Percentiles rank a stretch among this genome's conserved stretches.
Evolutionary conservation across 2,888 invertebrate genomes (phyloP).

Genomic region (Synanthedon myopaeformis): DNA sequence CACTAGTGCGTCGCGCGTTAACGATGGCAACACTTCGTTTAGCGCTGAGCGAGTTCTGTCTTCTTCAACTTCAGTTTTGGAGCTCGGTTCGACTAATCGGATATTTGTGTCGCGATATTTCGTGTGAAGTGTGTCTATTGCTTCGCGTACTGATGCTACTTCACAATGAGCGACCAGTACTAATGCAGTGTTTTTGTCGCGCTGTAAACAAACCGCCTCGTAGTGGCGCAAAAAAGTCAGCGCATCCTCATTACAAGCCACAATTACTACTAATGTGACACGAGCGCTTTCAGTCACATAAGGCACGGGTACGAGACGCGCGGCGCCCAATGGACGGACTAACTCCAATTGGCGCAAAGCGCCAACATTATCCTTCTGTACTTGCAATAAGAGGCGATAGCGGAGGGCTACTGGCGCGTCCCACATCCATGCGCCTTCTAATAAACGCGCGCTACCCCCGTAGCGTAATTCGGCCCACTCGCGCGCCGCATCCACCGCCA

Average conservation of each 20-base stretch:
- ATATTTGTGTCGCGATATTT: constrained; percentile 11
- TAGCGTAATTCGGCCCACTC: not conserved
- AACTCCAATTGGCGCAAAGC: constrained; percentile 76
- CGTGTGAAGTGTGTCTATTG: constrained; percentile 8
- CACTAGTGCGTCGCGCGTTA: constrained; percentile 76
- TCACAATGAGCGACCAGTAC: constrained; percentile 67
- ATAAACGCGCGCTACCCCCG: constrained; percentile 10
- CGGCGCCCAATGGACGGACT: constrained; percentile 85
- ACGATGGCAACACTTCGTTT: constrained; percentile 77
- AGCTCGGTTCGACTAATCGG: constrained; percentile 5
- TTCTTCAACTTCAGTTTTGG: constrained; percentile 75
- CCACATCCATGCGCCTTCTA: constrained; percentile 49
- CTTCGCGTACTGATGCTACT: constrained; percentile 9
- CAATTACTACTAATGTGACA: constrained; percentile 80
- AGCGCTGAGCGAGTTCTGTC: constrained; percentile 75
- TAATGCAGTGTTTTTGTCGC: constrained; percentile 83
- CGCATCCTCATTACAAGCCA: constrained; percentile 67
- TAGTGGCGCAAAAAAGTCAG: constrained; percentile 79
- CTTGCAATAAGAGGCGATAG: constrained; percentile 32
- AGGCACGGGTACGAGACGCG: constrained; percentile 91
- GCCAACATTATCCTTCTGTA: constrained; percentile 8
- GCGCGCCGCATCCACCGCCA: constrained; percentile 1
- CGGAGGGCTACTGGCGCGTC: constrained; percentile 38
- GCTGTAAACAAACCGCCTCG: constrained; percentile 77
- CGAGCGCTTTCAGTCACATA: constrained; percentile 95